These are phyloP conservation scores for Musca vetustissima DNA, from an alignment of 1,140 invertebrate species.

Conservation along the genomic window DNA sequence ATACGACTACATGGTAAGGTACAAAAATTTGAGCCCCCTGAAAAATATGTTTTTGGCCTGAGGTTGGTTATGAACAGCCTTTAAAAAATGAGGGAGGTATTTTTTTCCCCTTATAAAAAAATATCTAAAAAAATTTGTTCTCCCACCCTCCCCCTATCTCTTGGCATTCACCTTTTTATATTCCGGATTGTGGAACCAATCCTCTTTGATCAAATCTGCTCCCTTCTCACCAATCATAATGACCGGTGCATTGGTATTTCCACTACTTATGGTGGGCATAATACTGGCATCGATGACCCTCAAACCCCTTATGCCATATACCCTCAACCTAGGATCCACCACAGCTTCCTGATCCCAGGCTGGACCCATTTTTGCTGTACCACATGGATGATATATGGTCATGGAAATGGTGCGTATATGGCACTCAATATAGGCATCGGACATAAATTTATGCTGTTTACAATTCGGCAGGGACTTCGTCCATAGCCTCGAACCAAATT, in stretches of 20 bases:
- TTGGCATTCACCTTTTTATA: slow-evolving; percentile 37
- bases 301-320: slow-evolving; percentile 75
- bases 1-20: too few relatives aligned
- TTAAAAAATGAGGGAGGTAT: too few relatives aligned
- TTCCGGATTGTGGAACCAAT: slow-evolving; percentile 63
- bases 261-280: slow-evolving; percentile 81
- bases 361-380: slow-evolving; percentile 84
- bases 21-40: too few relatives aligned
- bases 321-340: slow-evolving; percentile 75
- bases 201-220: slow-evolving; percentile 77
- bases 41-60: too few relatives aligned
- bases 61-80: too few relatives aligned
- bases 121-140: too few relatives aligned
- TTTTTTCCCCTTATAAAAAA: too few relatives aligned
- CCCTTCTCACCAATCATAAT: slow-evolving; percentile 89
- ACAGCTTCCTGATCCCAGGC: slow-evolving; percentile 73
- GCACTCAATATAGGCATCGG: slow-evolving; percentile 82
- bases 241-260: slow-evolving; percentile 82
- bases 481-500: slow-evolving; percentile 77
- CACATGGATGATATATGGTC: slow-evolving; percentile 84
- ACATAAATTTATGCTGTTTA: slow-evolving; percentile 68
- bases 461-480: slow-evolving; percentile 77
- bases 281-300: slow-evolving; percentile 86
- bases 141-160: slow-evolving; percentile 5
- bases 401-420: slow-evolving; percentile 81